Percentiles rank a stretch among this genome's conserved stretches.
phyloP scores from a whole-genome alignment of 2,888 invertebrate genomes.

The Seira sanloemensis region DNA sequence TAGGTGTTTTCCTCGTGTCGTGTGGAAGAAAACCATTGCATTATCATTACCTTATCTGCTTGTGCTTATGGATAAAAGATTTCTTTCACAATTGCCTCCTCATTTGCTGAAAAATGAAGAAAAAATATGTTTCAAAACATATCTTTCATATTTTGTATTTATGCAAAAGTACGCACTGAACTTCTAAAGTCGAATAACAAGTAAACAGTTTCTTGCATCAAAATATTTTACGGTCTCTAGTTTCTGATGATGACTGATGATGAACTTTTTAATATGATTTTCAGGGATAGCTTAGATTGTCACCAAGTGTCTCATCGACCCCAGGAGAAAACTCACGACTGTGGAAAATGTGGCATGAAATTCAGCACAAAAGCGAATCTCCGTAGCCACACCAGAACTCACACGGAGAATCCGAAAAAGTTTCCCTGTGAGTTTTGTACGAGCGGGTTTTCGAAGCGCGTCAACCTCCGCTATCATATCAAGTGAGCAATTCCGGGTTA shows the following conservation, averaged over 20 bases:
- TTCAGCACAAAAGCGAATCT: constrained; percentile 71
- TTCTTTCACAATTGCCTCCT: no score
- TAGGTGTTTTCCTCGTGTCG: no score
- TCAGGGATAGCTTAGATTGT: constrained; percentile 72
- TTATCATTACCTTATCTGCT: no score
- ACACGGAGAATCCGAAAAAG: constrained; percentile 70
- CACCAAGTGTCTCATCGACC: constrained; percentile 71
- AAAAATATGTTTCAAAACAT: background rate
- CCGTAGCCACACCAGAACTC: constrained; percentile 68
- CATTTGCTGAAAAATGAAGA: background rate
- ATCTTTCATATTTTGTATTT: background rate
- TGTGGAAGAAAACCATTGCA: no score
- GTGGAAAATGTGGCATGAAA: constrained; percentile 71
- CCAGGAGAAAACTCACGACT: constrained; percentile 68
- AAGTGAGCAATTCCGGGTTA: no score
- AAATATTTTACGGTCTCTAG: no score
- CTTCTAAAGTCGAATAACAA: no score
- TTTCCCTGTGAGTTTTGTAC: constrained; percentile 73
- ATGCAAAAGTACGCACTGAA: no score
- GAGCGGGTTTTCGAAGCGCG: constrained; percentile 72
- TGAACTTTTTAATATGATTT: constrained; percentile 48
- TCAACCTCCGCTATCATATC: constrained; percentile 72
- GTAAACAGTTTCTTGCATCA: no score
- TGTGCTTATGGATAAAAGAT: no score
- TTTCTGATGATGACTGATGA: no score